Evolutionary conservation across 2,888 invertebrate genomes (phyloP), one percentile per base, ranked within the genome.

Genomic region (Ophioninae sp.): DNA sequence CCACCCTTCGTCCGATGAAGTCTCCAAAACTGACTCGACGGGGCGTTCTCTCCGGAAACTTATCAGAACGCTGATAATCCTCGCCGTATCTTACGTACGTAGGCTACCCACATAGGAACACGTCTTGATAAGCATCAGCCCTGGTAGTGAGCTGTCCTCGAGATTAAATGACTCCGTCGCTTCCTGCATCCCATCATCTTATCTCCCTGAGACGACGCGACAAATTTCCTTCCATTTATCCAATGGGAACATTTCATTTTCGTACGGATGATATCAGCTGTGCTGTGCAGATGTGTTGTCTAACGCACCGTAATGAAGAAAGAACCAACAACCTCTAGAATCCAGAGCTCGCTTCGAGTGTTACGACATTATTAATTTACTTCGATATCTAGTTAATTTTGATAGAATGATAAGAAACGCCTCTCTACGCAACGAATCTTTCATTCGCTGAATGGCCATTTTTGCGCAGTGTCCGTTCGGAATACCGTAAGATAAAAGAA

Each of bases 11-110:
- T 85, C 86, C 86, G 85, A 85, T 87, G 86, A 59, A 82, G 89
- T 56, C 63, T 73, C 74, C 80, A 69, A 41, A 71, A 71, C 72
- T 30, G 30, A 30, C 30, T 30, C 80, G 23, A 59, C 82, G 30
- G 30, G 71, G 67, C 74, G 87, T 87, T 90, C 88, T 88, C 88
- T 89, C 90, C 85, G 89, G 90, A 90, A 91, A 91, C 91, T 91
- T 91, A 91, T 91, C 91, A 90, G 91, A 90, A 90, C 91, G 88
- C 86, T 88, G 88, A 90, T 91, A 91, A 91, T 91, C 91, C 90
- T 90, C 87, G 88, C 88, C 88, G 90, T 88, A 89, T 81, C 89
- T 87, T 79, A 79, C 72, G 74, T 81, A 75, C 56, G 81, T 65
- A 71, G 86, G 88, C 61, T 73, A 78, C 74, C 63, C 22, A 30